phyloP scores from a whole-genome alignment of 92 coral and sea anemone genomes.

The Actinernus sp. region DNA sequence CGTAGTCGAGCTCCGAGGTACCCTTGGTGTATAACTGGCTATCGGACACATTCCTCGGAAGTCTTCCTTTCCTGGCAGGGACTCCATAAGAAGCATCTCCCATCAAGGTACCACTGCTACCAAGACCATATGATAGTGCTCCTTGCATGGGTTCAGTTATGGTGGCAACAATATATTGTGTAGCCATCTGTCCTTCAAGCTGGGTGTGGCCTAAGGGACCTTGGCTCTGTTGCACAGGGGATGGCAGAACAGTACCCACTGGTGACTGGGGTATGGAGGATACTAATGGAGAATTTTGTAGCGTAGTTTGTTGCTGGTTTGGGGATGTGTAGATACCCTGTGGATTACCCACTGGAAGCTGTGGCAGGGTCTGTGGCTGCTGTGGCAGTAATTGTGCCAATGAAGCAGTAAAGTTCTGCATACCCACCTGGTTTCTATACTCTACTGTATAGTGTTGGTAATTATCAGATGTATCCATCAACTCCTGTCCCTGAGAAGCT shows the following conservation, averaged over 20 bases:
- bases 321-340: slow-evolving; percentile 21
- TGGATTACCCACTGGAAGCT: slow-evolving; percentile 6
- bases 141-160: no score
- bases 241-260: slow-evolving; percentile 4
- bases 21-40: slow-evolving; percentile 88
- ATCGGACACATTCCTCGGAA: slow-evolving; percentile 95
- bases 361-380: slow-evolving; percentile 10
- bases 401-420: slow-evolving; percentile 8
- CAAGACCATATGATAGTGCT: no score
- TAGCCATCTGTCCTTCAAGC: no score
- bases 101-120: no score
- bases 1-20: slow-evolving; percentile 66
- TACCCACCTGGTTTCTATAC: slow-evolving; percentile 15
- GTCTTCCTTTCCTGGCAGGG: slow-evolving; percentile 70
- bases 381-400: slow-evolving; percentile 13
- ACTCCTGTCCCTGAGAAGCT: slow-evolving; percentile 11
- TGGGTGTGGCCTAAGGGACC: background rate
- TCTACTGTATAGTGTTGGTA: slow-evolving; percentile 23
- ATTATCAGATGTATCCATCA: slow-evolving; percentile 22
- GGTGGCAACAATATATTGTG: no score
- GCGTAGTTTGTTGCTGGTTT: background rate
- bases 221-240: slow-evolving; percentile 1
- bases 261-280: slow-evolving; percentile 41
- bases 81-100: no score
- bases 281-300: slow-evolving; percentile 25